phyloP scores from a whole-genome alignment of 2,113 vertebrate genomes.

The Aegypius monachus region DNA sequence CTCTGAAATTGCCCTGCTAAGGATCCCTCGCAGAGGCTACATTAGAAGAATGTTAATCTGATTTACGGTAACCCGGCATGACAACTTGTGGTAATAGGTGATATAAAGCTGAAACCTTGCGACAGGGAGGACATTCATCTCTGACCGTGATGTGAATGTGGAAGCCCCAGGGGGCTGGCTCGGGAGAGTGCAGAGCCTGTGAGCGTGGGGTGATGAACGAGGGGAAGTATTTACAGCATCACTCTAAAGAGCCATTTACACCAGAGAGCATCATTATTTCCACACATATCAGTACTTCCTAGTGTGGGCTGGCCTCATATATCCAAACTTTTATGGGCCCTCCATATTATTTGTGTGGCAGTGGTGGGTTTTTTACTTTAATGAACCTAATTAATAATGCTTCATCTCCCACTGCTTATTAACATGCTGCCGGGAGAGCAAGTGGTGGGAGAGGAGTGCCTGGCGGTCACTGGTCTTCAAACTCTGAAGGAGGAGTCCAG shows the following conservation, averaged over 20 bases:
- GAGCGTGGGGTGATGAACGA: neutral
- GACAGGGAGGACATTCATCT: neutral
- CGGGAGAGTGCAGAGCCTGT: neutral
- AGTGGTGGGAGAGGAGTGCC: neutral
- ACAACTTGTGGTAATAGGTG: neutral
- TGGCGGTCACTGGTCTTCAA: rapidly evolving
- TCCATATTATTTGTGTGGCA: neutral
- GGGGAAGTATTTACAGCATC: conserved; percentile 8
- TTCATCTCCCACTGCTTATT: neutral
- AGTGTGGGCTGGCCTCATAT: neutral
- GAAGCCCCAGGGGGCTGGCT: neutral
- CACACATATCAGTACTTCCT: neutral
- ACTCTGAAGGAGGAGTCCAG: neutral
- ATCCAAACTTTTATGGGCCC: neutral
- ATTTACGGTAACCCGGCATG: neutral
- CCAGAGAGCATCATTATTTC: neutral
- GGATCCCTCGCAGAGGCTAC: neutral
- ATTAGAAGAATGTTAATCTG: neutral
- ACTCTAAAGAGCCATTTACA: neutral
- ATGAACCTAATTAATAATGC: neutral
- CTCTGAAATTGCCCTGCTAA: neutral
- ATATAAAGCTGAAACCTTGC: neutral
- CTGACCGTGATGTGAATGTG: rapidly evolving
- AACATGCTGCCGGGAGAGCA: neutral
- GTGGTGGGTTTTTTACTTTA: neutral